A percentile compares a stretch with the other conserved stretches of the same genome.
These are phyloP conservation scores for Pseudobourletiella spinata DNA, from an alignment of 1,140 invertebrate species.

Conservation along the genomic window DNA sequence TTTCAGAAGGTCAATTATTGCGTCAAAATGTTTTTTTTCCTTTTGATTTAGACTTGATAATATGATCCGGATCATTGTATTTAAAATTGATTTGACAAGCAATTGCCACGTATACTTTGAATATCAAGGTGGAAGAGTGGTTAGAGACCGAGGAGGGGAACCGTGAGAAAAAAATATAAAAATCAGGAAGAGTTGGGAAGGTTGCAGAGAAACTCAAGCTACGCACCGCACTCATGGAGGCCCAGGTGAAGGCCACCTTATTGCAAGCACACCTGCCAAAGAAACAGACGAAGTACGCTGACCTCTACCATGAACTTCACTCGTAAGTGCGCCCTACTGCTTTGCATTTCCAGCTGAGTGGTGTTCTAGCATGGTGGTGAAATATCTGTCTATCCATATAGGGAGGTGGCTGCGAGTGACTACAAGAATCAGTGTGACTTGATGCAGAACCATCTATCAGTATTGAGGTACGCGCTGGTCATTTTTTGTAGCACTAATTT, in stretches of 20 bases:
- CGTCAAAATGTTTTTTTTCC: not conserved
- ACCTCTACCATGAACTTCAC: slow-evolving; percentile 47
- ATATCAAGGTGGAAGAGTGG: slow-evolving; percentile 41
- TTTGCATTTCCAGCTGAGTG: no score
- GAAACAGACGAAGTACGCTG: slow-evolving; percentile 47
- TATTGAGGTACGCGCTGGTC: slow-evolving; percentile 29
- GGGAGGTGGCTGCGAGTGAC: slow-evolving; percentile 25
- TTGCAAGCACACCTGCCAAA: slow-evolving; percentile 48
- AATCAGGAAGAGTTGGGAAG: slow-evolving; percentile 21
- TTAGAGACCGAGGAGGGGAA: slow-evolving; percentile 38
- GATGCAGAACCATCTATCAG: slow-evolving; percentile 33
- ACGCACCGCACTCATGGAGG: slow-evolving; percentile 47
- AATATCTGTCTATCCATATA: no score
- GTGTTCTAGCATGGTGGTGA: no score
- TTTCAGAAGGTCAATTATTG: slow-evolving; percentile 50
- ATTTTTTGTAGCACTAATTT: no score
- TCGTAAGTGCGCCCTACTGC: no score
- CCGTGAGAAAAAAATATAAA: slow-evolving; percentile 25
- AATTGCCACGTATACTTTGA: not conserved
- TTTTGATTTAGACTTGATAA: no score
- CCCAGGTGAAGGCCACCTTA: slow-evolving; percentile 50
- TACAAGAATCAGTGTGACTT: slow-evolving; percentile 32
- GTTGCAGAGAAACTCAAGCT: slow-evolving; percentile 47
- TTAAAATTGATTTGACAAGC: no score
- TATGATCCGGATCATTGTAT: no score